These are phyloP conservation scores for Spisula subtruncata DNA, from an alignment of 2,888 invertebrate genomes.

Conservation along the genomic window DNA sequence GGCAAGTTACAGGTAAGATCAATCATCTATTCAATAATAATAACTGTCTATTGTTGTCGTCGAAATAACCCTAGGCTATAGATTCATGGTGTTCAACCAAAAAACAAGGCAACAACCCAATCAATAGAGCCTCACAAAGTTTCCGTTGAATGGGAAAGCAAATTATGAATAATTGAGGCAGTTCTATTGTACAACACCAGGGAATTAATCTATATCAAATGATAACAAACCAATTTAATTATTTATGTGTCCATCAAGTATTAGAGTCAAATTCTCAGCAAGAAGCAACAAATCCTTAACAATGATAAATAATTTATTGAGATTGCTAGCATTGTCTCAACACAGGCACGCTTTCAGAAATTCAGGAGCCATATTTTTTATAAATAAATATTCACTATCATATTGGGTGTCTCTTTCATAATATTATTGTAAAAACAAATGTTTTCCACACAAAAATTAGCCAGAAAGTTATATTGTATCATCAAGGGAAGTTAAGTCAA, in stretches of 20 bases:
- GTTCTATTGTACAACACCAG: not conserved
- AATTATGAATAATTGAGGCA: conserved; percentile 17
- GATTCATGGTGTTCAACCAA: not conserved
- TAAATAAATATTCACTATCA: not conserved
- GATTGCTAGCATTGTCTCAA: not conserved
- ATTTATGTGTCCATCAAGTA: not conserved
- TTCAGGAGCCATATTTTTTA: not conserved
- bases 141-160: not conserved
- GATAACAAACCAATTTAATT: conserved; percentile 6
- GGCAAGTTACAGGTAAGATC: not conserved
- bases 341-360: not conserved
- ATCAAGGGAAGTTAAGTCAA: too few species aligned
- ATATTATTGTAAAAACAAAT: too few species aligned
- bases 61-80: not conserved
- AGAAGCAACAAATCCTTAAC: not conserved
- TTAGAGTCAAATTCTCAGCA: not conserved
- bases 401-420: not conserved
- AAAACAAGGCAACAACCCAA: not conserved
- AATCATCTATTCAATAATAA: conserved; percentile 10
- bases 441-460: too few species aligned
- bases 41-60: not conserved
- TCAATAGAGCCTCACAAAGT: conserved; percentile 9
- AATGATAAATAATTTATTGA: not conserved
- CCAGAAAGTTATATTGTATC: too few species aligned
- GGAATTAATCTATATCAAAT: not conserved